Base-by-base conservation (phyloP, 2,888 invertebrate species). In the Phania funesta region DNA sequence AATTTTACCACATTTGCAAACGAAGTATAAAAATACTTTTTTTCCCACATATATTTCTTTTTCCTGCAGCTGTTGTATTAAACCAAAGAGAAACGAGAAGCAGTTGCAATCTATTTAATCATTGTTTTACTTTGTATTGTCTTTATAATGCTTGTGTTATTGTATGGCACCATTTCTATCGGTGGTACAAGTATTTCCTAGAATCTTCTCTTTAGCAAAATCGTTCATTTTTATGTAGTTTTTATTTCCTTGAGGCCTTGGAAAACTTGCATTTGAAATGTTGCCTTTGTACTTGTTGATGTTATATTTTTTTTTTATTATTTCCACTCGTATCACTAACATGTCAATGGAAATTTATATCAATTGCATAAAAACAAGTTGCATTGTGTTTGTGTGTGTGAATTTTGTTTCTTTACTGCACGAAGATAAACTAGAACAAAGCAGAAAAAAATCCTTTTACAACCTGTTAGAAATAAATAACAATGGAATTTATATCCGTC, bases 281-380 rank as follows among this genome's bases (percentile, higher is more conserved):
- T 22, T 52, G 20, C 50, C 8, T 48, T 50, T 64, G 29, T n/a
- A 16, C 20, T n/a, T n/a, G n/a, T n/a, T n/a, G n/a, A n/a, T n/a
- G n/a, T 26, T 26, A 26, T 26, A 26, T 26, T 26, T 26, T 26
- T n/a, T n/a, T n/a, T n/a, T n/a, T n/a, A n/a, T n/a, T 35, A 2
- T 62, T 46, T 46, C 3, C 46, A 52, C n/a, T n/a, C n/a, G n/a
- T n/a, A n/a, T 9, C 60, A 54, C 13, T 46, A 2, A 26, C 32
- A 70, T 64, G 62, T 77, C 67, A 46, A 64, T 54, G 35, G 70
- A 70, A n/a, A 70, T 70, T 62, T 54, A 70, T 62, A 35, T 62
- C 70, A 68, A 44, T 35, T 60, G 62, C 62, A 71, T 8, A 46
- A 64, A 32, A 54, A 64, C 18, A 50, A 68, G 18, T 68, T 44